phyloP scores from a whole-genome alignment of 2,113 vertebrate species.

The Sapajus apella region DNA sequence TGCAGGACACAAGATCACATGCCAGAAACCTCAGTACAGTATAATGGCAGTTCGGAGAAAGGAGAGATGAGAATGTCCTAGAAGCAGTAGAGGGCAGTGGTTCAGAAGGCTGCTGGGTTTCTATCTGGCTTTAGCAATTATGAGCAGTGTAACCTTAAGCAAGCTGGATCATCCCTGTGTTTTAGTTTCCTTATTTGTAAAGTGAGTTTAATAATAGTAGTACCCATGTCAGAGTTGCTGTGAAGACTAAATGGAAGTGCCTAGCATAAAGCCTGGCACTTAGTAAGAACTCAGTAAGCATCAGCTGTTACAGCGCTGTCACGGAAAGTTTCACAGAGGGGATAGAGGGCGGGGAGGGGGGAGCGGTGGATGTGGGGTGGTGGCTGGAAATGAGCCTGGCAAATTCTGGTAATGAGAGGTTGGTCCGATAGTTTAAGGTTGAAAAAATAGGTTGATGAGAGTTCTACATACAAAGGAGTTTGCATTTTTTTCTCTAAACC shows the following conservation, averaged over 20 bases:
- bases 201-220: background rate
- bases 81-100: background rate
- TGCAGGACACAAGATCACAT: background rate
- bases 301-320: background rate
- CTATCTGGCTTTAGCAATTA: background rate
- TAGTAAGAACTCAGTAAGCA: background rate
- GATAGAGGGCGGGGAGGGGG: background rate
- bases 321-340: background rate
- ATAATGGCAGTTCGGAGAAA: background rate
- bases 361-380: no score
- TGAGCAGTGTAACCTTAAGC: background rate
- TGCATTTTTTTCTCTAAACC: background rate
- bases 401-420: background rate
- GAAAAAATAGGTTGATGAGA: background rate
- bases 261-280: background rate
- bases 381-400: background rate
- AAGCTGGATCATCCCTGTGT: background rate
- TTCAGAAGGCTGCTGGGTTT: background rate
- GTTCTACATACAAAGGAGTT: conserved; percentile 1
- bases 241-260: background rate
- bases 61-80: background rate
- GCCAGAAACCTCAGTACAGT: background rate
- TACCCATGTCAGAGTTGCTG: background rate
- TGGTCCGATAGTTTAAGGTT: background rate
- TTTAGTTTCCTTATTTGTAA: conserved; percentile 8